Percentiles rank a stretch among this genome's conserved stretches.
Evolutionary conservation across 1,140 invertebrate species (phyloP).

Genomic region (Drosophila mayri): DNA sequence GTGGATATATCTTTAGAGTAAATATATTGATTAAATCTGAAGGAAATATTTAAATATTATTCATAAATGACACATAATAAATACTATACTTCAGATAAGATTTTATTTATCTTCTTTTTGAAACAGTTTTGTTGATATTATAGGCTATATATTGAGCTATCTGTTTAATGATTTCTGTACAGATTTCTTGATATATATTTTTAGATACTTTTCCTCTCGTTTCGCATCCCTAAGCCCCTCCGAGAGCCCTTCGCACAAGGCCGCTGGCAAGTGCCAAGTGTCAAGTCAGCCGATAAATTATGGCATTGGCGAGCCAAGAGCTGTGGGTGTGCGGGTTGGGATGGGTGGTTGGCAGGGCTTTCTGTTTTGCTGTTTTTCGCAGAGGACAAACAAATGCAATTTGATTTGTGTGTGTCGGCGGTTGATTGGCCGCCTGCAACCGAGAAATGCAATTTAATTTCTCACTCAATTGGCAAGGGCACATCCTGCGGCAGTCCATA

Average conservation of each 20-base stretch:
- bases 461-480: slow-evolving; percentile 46
- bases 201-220: background rate
- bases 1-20: background rate
- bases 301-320: slow-evolving; percentile 41
- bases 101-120: background rate
- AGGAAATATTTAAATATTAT: background rate
- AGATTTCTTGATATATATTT: background rate
- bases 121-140: too few relatives aligned
- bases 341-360: background rate
- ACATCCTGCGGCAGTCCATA: slow-evolving; percentile 51
- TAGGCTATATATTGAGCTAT: background rate
- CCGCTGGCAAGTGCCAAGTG: slow-evolving; percentile 47
- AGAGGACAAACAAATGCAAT: slow-evolving; percentile 57
- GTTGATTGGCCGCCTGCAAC: slow-evolving; percentile 37
- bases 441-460: slow-evolving; percentile 73
- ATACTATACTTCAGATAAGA: background rate
- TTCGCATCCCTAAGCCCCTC: slow-evolving; percentile 5
- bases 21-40: background rate
- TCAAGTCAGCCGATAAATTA: slow-evolving; percentile 56
- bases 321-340: background rate
- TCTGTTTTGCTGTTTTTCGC: background rate
- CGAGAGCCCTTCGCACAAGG: slow-evolving; percentile 7
- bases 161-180: background rate
- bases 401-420: slow-evolving; percentile 71
- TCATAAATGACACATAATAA: background rate